phyloP scores from a whole-genome alignment of 2,888 invertebrate species.

The Brachyptera risi region DNA sequence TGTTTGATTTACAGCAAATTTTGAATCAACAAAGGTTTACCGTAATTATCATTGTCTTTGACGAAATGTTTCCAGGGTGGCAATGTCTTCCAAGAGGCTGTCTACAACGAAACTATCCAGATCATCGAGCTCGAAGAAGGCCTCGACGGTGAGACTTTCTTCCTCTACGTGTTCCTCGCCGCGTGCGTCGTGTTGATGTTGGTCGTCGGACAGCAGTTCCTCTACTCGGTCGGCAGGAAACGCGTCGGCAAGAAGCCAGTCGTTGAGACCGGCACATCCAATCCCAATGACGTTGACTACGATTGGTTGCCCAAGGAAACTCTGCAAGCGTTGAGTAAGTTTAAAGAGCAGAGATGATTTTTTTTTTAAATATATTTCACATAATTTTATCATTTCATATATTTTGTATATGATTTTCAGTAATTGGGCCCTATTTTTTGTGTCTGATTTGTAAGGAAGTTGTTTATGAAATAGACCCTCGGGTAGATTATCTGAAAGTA shows the following conservation, averaged over 20 bases:
- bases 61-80: conserved; percentile 53
- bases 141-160: conserved; percentile 97
- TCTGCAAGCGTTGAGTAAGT: conserved; percentile 75
- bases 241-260: conserved; percentile 53
- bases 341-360: too few species aligned
- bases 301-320: conserved; percentile 97
- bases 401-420: too few species aligned
- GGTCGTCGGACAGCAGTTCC: conserved; percentile 84
- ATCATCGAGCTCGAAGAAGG: conserved; percentile 96
- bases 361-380: too few species aligned
- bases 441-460: too few species aligned
- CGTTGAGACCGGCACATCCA: conserved; percentile 88
- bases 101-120: conserved; percentile 96
- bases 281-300: conserved; percentile 89
- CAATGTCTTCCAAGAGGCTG: conserved; percentile 72
- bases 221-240: conserved; percentile 78
- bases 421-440: too few species aligned
- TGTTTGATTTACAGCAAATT: too few species aligned
- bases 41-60: too few species aligned
- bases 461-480: too few species aligned
- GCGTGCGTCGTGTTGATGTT: conserved; percentile 83
- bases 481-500: too few species aligned
- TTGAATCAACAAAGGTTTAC: too few species aligned
- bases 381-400: too few species aligned
- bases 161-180: conserved; percentile 92